Percentiles rank a stretch among this genome's conserved stretches.
Conservation (phyloP, 2,888 invertebrate genomes). For the Catonia carolina region DNA sequence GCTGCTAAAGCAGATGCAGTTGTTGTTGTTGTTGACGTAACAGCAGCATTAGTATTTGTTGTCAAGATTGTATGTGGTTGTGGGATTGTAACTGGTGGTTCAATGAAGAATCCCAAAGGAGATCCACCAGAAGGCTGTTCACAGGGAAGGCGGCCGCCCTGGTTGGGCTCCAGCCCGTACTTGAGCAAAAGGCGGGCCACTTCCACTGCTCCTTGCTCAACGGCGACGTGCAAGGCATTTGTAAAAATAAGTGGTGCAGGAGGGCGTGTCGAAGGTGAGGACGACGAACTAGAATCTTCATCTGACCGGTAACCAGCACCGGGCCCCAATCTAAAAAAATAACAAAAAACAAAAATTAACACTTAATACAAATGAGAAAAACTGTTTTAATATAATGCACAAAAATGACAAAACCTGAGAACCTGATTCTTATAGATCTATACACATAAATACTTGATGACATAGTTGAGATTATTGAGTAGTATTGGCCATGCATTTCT, state of each 20-base stretch:
- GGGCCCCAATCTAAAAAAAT: constrained; percentile 24
- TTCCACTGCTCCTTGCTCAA: constrained; percentile 50
- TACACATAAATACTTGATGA: too few species aligned
- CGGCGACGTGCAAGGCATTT: constrained; percentile 52
- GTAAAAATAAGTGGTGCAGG: constrained; percentile 42
- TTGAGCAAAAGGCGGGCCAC: constrained; percentile 49
- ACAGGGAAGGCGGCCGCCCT: constrained; percentile 39
- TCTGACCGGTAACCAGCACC: constrained; percentile 10
- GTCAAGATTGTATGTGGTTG: constrained; percentile 17
- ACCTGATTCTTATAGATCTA: too few species aligned
- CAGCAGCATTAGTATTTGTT: constrained; percentile 1
- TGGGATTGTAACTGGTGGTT: neutral
- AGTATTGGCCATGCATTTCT: too few species aligned
- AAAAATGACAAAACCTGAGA: too few species aligned
- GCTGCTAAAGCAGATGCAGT: constrained; percentile 5
- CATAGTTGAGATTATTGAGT: too few species aligned
- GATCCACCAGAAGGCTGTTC: constrained; percentile 30
- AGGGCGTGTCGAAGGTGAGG: constrained; percentile 27
- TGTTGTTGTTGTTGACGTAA: constrained; percentile 21
- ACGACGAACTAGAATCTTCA: constrained; percentile 27
- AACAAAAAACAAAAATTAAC: neutral
- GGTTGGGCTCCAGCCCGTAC: constrained; percentile 51
- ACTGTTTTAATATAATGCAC: neutral
- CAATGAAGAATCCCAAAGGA: constrained; percentile 34
- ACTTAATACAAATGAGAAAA: too few species aligned